Percentiles rank a stretch among this genome's conserved stretches.
Evolutionary conservation across 2,797 vertebrate genomes (phyloP).

Genomic region (Neostethus bicornis): DNA sequence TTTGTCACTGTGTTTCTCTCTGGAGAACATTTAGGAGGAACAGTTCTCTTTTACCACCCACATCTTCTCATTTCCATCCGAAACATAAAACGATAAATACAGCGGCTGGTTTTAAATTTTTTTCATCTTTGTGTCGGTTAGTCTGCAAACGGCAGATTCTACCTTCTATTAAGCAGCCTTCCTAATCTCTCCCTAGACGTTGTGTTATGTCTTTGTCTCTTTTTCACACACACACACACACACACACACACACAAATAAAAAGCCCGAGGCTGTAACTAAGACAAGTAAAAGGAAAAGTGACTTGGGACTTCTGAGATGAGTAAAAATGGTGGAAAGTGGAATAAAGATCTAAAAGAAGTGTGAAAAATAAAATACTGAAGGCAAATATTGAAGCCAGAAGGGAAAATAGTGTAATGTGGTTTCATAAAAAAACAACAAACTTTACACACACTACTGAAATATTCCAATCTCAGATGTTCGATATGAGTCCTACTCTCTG

Average conservation of each 20-base stretch:
- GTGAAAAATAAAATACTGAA: conserved; percentile 27
- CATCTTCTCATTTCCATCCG: conserved; percentile 52
- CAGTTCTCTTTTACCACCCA: conserved; percentile 48
- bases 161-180: conserved; percentile 35
- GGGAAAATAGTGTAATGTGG: not conserved
- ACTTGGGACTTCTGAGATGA: conserved; percentile 33
- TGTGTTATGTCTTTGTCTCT: conserved; percentile 9
- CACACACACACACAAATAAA: conserved; percentile 16
- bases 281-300: conserved; percentile 34
- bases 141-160: conserved; percentile 38
- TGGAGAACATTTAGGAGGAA: conserved; percentile 43
- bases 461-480: not conserved
- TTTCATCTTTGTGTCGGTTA: conserved; percentile 58
- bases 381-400: conserved; percentile 22
- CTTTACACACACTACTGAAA: conserved; percentile 5
- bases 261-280: conserved; percentile 40
- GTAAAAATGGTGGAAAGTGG: conserved; percentile 13
- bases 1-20: conserved; percentile 28
- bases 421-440: not conserved
- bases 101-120: too few relatives aligned
- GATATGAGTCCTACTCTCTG: not conserved
- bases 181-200: conserved; percentile 24
- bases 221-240: not conserved
- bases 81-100: too few relatives aligned
- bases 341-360: conserved; percentile 32